These are phyloP conservation scores for Cheilinus undulatus DNA, from an alignment of 2,113 vertebrate genomes.

Conservation along the genomic window DNA sequence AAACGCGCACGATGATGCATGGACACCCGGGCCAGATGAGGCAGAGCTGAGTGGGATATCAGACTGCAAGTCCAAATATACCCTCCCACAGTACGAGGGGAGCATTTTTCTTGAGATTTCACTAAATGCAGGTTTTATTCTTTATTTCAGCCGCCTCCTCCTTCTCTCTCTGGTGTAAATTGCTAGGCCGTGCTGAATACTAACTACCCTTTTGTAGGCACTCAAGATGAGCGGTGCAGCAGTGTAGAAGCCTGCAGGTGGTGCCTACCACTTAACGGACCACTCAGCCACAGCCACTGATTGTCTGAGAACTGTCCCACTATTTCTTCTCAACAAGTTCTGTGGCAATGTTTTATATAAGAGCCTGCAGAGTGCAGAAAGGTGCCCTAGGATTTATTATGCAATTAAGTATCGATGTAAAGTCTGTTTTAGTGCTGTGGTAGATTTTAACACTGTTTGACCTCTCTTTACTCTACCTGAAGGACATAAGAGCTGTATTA, in stretches of 20 bases:
- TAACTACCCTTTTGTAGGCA: slow-evolving; percentile 40
- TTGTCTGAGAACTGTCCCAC: slow-evolving; percentile 35
- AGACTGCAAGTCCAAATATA: slow-evolving; percentile 52
- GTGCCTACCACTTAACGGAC: slow-evolving; percentile 38
- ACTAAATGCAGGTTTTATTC: slow-evolving; percentile 8
- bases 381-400: slow-evolving; percentile 14
- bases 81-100: slow-evolving; percentile 27
- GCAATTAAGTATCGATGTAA: slow-evolving; percentile 2
- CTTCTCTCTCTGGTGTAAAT: slow-evolving; percentile 27
- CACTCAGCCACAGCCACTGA: slow-evolving; percentile 37
- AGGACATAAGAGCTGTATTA: not conserved
- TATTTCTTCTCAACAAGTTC: slow-evolving; percentile 26
- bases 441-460: not conserved
- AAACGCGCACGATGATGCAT: slow-evolving; percentile 52
- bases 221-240: slow-evolving; percentile 41
- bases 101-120: slow-evolving; percentile 25
- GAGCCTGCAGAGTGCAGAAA: slow-evolving; percentile 19
- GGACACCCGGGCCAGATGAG: slow-evolving; percentile 40
- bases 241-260: slow-evolving; percentile 49
- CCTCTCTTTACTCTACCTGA: not conserved
- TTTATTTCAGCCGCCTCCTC: slow-evolving; percentile 11
- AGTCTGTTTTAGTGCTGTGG: not conserved
- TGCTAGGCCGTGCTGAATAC: slow-evolving; percentile 45
- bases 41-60: slow-evolving; percentile 30
- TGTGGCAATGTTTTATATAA: slow-evolving; percentile 27